Conservation (phyloP, 2,888 invertebrate species). For the Aphidius colemani region DNA sequence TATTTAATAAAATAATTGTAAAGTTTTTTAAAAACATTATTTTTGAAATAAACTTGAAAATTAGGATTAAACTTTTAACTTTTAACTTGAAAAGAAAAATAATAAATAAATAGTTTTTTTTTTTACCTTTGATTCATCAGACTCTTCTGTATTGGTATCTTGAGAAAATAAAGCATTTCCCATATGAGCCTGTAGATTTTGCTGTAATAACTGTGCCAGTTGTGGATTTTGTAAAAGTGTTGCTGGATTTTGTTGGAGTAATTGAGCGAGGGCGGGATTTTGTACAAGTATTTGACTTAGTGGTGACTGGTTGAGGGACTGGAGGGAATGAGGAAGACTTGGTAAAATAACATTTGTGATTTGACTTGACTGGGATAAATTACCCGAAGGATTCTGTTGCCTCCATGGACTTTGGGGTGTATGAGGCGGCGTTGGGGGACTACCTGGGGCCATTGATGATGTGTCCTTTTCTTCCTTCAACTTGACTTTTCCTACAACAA, state of each 20-base stretch:
- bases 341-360: conserved; percentile 45
- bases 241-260: conserved; percentile 55
- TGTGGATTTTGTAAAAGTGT: conserved; percentile 56
- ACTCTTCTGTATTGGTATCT: conserved; percentile 47
- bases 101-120: too few relatives aligned
- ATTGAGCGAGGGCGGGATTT: conserved; percentile 55
- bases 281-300: conserved; percentile 54
- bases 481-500: conserved; percentile 50
- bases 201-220: conserved; percentile 55
- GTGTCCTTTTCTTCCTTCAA: conserved; percentile 56
- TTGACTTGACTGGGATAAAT: conserved; percentile 48
- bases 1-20: too few relatives aligned
- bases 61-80: too few relatives aligned
- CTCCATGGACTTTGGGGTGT: conserved; percentile 57
- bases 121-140: conserved; percentile 52
- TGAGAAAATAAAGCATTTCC: conserved; percentile 52
- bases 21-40: too few relatives aligned
- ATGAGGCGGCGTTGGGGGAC: conserved; percentile 58
- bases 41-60: too few relatives aligned
- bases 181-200: conserved; percentile 57
- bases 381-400: conserved; percentile 44
- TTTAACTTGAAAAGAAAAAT: too few relatives aligned
- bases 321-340: conserved; percentile 40
- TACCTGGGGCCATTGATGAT: conserved; percentile 57
- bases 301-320: conserved; percentile 47